Evolutionary conservation across 2,113 vertebrate species (phyloP), one percentile per base, ranked within the genome.

Genomic region (Oryzias melastigma): DNA sequence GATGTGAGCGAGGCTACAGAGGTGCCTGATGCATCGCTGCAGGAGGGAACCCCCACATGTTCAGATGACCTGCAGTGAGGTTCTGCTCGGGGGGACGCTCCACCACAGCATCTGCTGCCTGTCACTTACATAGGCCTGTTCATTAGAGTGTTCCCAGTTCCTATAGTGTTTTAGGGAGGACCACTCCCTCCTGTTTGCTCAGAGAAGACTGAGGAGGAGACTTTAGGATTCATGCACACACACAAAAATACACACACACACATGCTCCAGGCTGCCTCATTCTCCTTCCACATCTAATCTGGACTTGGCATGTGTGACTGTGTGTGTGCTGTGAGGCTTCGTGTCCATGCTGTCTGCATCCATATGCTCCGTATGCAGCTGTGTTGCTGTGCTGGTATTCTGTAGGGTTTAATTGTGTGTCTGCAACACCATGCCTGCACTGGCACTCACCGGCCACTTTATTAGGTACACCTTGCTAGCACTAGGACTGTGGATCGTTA

Each of bases 131-230:
- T 18, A 1, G 43, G 25, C 51, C 29, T 63, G 56, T 75, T 77
- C 69, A 55, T 62, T 71, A 62, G 18, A 68, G 42, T 68, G 56
- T 65, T 78, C 54, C 73, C 62, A 81, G 70, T 81, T 68, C 68
- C 61, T 47, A 67, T 62, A 71, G 69, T 72, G 82, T 75, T 76
- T 72, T 75, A 48, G 68, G 47, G 71, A 65, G 79, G 77, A 65
- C 67, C 62, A 82, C 62, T 84, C 58, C 63, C 73, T 81, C 75
- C 82, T 87, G 85, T 85, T 82, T 85, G 79, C 72, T 58, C 29
- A 73, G 80, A 44, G 66, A 64, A 64, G 71, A 41, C 78, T 76
- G 76, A 82, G 77, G 68, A 65, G 76, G 78, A 73, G 75, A 77
- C 77, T 45, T 79, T 57, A 52, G 44, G 54, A 74, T 69, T 66